Conservation (phyloP, 2,888 invertebrate species). For the Ennomos fuscantarius region DNA sequence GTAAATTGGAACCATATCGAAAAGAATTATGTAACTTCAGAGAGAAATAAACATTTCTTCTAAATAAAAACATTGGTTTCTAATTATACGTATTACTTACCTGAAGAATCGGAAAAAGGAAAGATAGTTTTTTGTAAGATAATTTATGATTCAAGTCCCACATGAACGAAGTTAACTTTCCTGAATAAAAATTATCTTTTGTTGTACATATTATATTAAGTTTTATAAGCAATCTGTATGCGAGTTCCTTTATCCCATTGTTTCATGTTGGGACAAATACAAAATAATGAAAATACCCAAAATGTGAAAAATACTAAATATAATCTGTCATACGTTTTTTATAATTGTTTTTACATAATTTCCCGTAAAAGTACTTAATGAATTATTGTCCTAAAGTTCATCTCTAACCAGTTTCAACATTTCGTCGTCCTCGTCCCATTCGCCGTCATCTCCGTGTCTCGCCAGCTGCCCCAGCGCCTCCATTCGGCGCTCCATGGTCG, state of each 20-base stretch:
- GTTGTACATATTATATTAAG: too few relatives aligned
- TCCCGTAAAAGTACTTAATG: not conserved
- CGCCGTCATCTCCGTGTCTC: conserved; percentile 53
- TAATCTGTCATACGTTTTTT: too few relatives aligned
- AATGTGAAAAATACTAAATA: too few relatives aligned
- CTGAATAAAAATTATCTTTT: too few relatives aligned
- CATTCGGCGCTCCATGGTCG: conserved; percentile 75
- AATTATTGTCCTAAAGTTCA: conserved; percentile 54
- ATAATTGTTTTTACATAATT: not conserved
- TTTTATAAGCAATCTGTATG: too few relatives aligned
- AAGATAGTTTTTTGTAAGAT: too few relatives aligned
- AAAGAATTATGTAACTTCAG: conserved; percentile 75
- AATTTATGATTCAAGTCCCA: too few relatives aligned
- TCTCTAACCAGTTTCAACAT: conserved; percentile 69
- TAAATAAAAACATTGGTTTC: conserved; percentile 39
- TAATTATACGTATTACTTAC: not conserved
- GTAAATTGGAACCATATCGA: conserved; percentile 78
- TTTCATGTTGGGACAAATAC: too few relatives aligned
- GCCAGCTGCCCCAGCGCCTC: conserved; percentile 73
- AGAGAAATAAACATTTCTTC: conserved; percentile 80
- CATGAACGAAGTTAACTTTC: too few relatives aligned
- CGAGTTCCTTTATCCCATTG: too few relatives aligned
- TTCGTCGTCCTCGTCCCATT: conserved; percentile 75
- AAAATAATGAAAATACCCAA: too few relatives aligned
- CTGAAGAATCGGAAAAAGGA: too few relatives aligned